These are phyloP conservation scores for Apostichopus japonicus DNA, from an alignment of 35 echinoderm and acorn worm species.

Conservation along the genomic window DNA sequence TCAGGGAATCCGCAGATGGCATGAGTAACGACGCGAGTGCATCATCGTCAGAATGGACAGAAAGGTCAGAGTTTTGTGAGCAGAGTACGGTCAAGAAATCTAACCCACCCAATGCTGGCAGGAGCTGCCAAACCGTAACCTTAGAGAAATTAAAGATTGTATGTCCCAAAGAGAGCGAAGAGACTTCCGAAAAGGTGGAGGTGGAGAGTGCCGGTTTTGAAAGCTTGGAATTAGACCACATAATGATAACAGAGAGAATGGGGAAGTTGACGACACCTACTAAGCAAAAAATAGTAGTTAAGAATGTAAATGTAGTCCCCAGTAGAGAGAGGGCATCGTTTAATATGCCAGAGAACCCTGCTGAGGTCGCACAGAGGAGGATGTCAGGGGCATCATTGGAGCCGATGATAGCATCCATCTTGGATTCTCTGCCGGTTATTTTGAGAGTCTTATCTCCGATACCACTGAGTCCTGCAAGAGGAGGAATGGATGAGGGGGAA, in stretches of 20 bases:
- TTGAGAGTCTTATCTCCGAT: conserved; percentile 11
- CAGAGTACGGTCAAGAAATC: neutral
- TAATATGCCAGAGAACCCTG: neutral
- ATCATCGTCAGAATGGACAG: neutral
- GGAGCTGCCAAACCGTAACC: too few relatives aligned
- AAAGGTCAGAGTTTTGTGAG: neutral
- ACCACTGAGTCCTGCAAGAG: conserved; percentile 5
- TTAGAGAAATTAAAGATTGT: neutral
- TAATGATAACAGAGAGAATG: neutral
- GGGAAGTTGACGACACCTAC: neutral
- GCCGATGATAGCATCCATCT: conserved; percentile 21
- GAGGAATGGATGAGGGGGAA: too few relatives aligned
- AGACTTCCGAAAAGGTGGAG: neutral
- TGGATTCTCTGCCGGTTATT: conserved; percentile 20
- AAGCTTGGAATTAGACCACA: neutral
- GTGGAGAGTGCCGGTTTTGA: neutral
- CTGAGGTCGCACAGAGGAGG: neutral
- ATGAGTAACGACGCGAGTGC: neutral
- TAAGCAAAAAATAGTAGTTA: neutral
- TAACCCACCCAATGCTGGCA: neutral
- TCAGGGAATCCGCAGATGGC: neutral
- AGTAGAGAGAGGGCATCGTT: neutral
- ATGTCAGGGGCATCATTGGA: neutral
- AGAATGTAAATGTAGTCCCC: neutral
- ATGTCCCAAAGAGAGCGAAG: neutral